These are phyloP conservation scores for Onthophagus taurus DNA, from an alignment of 1,140 invertebrate genomes.

Conservation along the genomic window DNA sequence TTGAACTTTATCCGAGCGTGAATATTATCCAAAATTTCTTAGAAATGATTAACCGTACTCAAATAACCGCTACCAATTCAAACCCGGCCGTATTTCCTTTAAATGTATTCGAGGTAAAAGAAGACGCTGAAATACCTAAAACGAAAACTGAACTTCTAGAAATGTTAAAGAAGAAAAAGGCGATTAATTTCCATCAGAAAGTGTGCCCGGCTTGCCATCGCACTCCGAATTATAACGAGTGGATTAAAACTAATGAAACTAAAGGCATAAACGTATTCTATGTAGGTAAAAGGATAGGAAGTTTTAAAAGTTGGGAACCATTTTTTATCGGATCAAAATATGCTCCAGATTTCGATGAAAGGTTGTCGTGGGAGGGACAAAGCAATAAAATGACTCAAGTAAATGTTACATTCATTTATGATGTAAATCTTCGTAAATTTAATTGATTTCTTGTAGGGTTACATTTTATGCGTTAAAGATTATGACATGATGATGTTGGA, in stretches of 20 bases:
- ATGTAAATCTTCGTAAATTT: no score
- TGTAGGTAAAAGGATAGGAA: conserved; percentile 35
- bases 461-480: conserved; percentile 35
- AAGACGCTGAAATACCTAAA: conserved; percentile 25
- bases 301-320: conserved; percentile 47
- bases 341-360: conserved; percentile 51
- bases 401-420: conserved; percentile 10
- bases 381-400: conserved; percentile 55
- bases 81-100: conserved; percentile 34
- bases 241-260: conserved; percentile 8
- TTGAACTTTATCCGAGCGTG: conserved; percentile 38
- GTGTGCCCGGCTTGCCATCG: conserved; percentile 47
- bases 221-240: conserved; percentile 37
- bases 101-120: conserved; percentile 43
- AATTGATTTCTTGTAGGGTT: conserved; percentile 30
- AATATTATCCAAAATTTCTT: conserved; percentile 31
- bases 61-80: background rate
- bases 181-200: conserved; percentile 45
- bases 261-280: conserved; percentile 15
- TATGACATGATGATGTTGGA: conserved; percentile 36
- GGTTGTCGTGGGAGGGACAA: conserved; percentile 49
- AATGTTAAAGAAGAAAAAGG: conserved; percentile 37
- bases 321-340: conserved; percentile 50
- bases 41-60: conserved; percentile 21
- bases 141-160: conserved; percentile 37